A percentile compares a stretch with the other conserved stretches of the same genome.
phyloP scores from a whole-genome alignment of 2,113 vertebrate species.

The Glaucomys volans region DNA sequence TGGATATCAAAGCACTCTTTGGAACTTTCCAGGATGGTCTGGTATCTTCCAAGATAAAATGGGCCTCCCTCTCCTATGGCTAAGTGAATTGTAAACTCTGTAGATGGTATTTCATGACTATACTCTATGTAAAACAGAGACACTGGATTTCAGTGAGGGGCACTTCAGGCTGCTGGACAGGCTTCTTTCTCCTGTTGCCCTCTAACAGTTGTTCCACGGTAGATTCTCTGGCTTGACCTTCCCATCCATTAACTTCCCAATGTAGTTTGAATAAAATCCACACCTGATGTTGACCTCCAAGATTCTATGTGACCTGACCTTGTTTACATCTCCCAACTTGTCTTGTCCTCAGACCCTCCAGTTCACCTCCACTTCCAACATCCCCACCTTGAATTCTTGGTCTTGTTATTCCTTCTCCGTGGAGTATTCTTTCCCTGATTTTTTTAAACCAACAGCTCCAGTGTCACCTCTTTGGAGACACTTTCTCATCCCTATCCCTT shows the following conservation, averaged over 20 bases:
- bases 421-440: background rate
- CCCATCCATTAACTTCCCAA: background rate
- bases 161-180: background rate
- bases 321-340: background rate
- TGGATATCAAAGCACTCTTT: background rate
- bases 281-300: background rate
- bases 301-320: background rate
- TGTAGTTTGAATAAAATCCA: background rate
- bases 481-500: background rate
- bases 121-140: background rate
- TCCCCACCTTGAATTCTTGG: background rate
- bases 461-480: background rate
- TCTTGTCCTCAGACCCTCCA: background rate
- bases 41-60: constrained; percentile 2
- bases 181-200: background rate
- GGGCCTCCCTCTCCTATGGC: background rate
- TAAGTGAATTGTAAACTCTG: background rate
- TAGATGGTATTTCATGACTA: background rate
- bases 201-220: background rate
- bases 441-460: background rate
- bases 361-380: background rate
- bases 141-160: background rate
- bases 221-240: background rate
- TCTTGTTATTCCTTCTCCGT: background rate
- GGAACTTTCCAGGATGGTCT: background rate